Base-by-base conservation (phyloP, 2,113 vertebrate genomes). In the Rissa tridactyla region DNA sequence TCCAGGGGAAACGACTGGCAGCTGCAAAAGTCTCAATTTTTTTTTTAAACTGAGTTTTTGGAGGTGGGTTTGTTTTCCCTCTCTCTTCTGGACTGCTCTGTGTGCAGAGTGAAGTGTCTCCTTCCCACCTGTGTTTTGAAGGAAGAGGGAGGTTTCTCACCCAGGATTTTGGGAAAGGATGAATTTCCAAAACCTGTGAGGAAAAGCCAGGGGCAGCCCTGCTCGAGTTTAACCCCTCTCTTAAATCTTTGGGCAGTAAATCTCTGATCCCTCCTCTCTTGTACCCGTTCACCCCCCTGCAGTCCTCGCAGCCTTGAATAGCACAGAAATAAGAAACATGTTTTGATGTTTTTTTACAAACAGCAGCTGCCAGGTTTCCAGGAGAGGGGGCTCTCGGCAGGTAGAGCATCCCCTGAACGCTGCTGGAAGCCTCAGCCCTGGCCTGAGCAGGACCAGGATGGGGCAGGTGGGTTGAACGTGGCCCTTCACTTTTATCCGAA, bases 1-100 rank as follows among this genome's bases (percentile, higher is more conserved):
- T 86, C 64, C 65, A 60, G 3, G 2, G 71, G 36, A 89, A 86
- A 68, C 66, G 87, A 88, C 30, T 88, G 95, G 71, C 93, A 95
- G 49, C 19, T 79, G 49, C 40, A 88, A 88, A 80, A 73, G 11
- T 6, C 44, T 82, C 17, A 4, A 11, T 6, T 29, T 15, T 32
- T 70, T 57, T 13, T 25, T 57, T 21, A 22, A 42, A 65, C 5
- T 4, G 52, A n/a, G 19, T 23, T 70, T 60, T 77, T 57, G 38
- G 75, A 40, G 18, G 9, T n/a, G 21, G 1, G 4, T 47, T 94
- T 90, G 2, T 64, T 95, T 93, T 58, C 10, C 30, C 7, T 47
- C 88, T 71, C 7, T 17, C 10, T 65, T 38, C 11, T 51, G 71
- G 38, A 44, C 15, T 64, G 16, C 2, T 78, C 26, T 20, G 18